phyloP scores from a whole-genome alignment of 2,797 vertebrate species.

The Xenops minutus region DNA sequence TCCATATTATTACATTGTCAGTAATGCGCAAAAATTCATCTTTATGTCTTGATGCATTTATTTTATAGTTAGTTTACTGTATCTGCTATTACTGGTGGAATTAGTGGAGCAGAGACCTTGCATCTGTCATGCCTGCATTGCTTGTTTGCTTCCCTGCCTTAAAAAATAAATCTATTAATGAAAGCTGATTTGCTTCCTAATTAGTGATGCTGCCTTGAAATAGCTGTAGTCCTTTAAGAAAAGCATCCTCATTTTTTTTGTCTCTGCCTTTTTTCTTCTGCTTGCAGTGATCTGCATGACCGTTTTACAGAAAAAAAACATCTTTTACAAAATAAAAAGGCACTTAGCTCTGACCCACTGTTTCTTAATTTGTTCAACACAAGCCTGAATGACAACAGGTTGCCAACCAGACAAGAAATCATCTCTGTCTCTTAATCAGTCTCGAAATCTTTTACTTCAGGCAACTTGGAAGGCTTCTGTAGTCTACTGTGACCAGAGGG shows the following conservation, averaged over 20 bases:
- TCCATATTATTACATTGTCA: background rate
- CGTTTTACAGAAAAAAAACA: background rate
- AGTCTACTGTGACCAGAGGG: background rate
- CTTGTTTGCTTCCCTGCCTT: background rate
- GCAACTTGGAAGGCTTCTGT: background rate
- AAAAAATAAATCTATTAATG: slow-evolving; percentile 1
- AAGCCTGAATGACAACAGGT: background rate
- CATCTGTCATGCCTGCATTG: background rate
- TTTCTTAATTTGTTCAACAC: background rate
- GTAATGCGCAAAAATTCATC: background rate
- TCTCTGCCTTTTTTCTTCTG: background rate
- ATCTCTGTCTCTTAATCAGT: background rate
- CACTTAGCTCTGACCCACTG: background rate
- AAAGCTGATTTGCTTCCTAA: slow-evolving; percentile 17
- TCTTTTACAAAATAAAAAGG: background rate
- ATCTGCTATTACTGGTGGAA: background rate
- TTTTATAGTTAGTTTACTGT: background rate
- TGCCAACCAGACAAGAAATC: background rate
- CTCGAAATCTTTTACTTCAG: background rate
- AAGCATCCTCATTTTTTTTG: background rate
- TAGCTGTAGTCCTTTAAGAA: background rate
- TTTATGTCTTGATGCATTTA: background rate
- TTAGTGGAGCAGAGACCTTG: background rate
- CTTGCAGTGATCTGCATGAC: background rate
- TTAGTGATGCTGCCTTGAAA: background rate